Conservation (phyloP, 2,888 invertebrate genomes). For the Zhuqinia jingwanae region DNA sequence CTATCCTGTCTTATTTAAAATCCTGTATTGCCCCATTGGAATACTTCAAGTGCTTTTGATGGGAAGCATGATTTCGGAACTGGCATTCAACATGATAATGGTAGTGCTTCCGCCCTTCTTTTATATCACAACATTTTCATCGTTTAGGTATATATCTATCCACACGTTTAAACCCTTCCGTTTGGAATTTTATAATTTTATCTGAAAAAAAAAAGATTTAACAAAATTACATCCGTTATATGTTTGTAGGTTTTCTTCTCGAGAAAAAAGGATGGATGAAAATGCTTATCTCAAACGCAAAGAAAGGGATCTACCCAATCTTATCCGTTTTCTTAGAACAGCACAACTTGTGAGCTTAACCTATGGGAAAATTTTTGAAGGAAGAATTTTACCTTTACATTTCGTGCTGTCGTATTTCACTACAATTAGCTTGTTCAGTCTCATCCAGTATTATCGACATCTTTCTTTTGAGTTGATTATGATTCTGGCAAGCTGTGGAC, state of each 20-base stretch:
- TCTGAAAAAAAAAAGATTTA: not conserved
- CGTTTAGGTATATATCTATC: not conserved
- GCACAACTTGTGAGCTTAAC: constrained; percentile 25
- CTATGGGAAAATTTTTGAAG: constrained; percentile 29
- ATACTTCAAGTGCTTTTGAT: not conserved
- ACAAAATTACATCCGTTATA: not conserved
- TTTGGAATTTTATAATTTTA: too few relatives aligned
- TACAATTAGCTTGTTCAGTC: constrained; percentile 7
- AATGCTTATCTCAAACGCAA: not conserved
- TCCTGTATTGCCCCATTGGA: constrained; percentile 35
- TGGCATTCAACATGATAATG: constrained; percentile 40
- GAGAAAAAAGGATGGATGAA: not conserved
- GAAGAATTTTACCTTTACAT: constrained; percentile 48
- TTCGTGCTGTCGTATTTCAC: constrained; percentile 47
- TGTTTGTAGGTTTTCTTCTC: not conserved
- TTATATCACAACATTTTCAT: constrained; percentile 34
- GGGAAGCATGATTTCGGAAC: constrained; percentile 49
- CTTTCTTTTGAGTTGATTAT: constrained; percentile 44
- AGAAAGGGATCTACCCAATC: not conserved
- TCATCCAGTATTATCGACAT: not conserved
- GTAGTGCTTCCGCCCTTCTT: constrained; percentile 5
- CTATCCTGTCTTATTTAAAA: not conserved
- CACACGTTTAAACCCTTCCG: not conserved
- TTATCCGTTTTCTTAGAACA: constrained; percentile 9
- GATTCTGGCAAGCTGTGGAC: constrained; percentile 11